Percentiles rank a stretch among this genome's conserved stretches.
Evolutionary conservation across 2,113 vertebrate genomes (phyloP).

Genomic region (Telmatochromis sp.): DNA sequence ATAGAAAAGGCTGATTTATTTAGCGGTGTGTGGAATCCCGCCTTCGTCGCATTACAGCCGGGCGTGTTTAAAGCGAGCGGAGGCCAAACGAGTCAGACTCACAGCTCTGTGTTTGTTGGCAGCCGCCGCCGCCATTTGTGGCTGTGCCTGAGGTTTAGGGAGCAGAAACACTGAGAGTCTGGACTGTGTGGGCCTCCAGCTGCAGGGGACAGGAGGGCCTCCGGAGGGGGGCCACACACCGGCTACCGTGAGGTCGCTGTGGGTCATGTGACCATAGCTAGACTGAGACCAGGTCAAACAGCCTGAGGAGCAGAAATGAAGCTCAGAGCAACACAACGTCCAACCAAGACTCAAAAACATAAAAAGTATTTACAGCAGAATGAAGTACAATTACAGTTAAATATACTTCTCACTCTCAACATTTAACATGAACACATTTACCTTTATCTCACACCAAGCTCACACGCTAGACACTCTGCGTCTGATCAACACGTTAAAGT

Average conservation of each 20-base stretch:
- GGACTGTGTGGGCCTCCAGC: conserved; percentile 29
- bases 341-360: not conserved
- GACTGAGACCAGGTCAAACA: not conserved
- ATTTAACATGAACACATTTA: not conserved
- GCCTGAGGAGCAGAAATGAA: not conserved
- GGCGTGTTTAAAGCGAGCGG: conserved; percentile 36
- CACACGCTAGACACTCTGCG: not conserved
- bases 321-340: not conserved
- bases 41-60: not conserved
- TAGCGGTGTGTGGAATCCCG: conserved; percentile 59
- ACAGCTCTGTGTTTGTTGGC: conserved; percentile 66
- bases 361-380: not conserved
- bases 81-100: not conserved
- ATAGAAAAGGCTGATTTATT: conserved; percentile 39
- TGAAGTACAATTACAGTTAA: not conserved
- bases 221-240: not conserved
- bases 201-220: not conserved
- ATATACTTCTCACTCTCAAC: not conserved
- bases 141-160: conserved; percentile 61
- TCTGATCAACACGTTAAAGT: not conserved
- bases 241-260: not conserved
- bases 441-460: not conserved
- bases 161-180: conserved; percentile 10
- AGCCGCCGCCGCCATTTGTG: conserved; percentile 50
- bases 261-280: not conserved